Evolutionary conservation across 1,140 invertebrate species (phyloP).

Genomic region (Sinonovacula constricta): DNA sequence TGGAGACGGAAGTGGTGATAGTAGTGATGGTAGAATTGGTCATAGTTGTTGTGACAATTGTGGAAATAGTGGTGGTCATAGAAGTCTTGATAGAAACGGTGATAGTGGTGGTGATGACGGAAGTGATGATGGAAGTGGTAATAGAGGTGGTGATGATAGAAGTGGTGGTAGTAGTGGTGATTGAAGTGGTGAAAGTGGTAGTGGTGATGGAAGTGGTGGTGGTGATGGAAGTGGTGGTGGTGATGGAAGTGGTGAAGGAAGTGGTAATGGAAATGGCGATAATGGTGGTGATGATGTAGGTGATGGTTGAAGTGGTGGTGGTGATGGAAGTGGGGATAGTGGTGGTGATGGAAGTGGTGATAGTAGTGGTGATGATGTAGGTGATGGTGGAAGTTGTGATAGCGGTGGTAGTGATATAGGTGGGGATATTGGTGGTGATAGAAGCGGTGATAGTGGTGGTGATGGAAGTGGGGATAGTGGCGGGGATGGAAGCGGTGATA

Average conservation of each 20-base stretch:
- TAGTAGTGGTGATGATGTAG: not conserved
- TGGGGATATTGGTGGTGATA: not conserved
- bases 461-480: not conserved
- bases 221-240: conserved; percentile 2
- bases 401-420: not conserved
- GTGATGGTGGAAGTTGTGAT: not conserved
- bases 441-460: not conserved
- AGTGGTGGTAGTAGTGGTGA: not conserved
- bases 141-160: not conserved
- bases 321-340: not conserved
- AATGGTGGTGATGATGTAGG: conserved; percentile 11
- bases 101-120: conserved; percentile 13
- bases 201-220: conserved; percentile 13
- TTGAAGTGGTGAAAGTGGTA: not conserved
- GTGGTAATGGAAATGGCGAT: not conserved
- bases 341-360: not conserved
- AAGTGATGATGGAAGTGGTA: not conserved
- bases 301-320: conserved; percentile 7
- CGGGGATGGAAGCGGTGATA: not conserved
- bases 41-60: not conserved
- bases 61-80: not conserved
- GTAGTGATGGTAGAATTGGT: not conserved
- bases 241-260: conserved; percentile 5
- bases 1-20: not conserved
- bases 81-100: not conserved